Base-by-base conservation (phyloP, 2,113 vertebrate genomes). In the Vanacampus margaritifer region DNA sequence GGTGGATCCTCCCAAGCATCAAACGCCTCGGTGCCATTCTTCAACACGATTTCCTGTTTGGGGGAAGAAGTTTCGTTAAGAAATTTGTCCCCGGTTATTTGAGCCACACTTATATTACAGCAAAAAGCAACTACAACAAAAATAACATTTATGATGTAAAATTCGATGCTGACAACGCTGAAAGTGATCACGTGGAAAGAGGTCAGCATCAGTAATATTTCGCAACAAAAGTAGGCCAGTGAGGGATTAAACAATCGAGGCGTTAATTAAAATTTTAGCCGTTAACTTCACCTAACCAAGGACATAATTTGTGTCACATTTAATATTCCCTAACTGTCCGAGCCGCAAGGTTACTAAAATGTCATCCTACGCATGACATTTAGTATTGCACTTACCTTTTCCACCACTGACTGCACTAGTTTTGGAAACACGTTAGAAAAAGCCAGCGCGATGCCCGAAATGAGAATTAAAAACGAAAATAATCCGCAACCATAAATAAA, bases 1-100 rank as follows among this genome's bases (percentile, higher is more conserved):
- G 95, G 93, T 46, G 96, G 95, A 64, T 94, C 91, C 71, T 91
- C 84, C 96, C 96, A 99, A 39, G 90, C 90, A 32, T 94, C 80
- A 81, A 95, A 98, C 2, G 92, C 80, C 8, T 94, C 93, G 0
- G 96, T 93, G 16, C 93, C 94, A 54, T 98, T 98, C 72, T 85
- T 93, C 73, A 99, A 51, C 14, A 98, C 88, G 0, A 94, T 80
- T 63, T 91, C 91, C 97, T 98, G 72, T 46, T 61, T 32, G 28
- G 28, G 41, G 41, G 3, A 59, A 43, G 26, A 32, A 17, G 26
- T 54, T 54, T 13, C 13, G 11, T 12, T 3, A 19, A 5, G 43
- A 16, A 46, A 46, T 17, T 45, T 19, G 14, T 6, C 43, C 0
- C 1, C 43, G 6, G 43, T 45, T 6, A 4, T 45, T 1, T 45